Base-by-base conservation (phyloP, 1,140 invertebrate species). In the Elysia chlorotica region DNA sequence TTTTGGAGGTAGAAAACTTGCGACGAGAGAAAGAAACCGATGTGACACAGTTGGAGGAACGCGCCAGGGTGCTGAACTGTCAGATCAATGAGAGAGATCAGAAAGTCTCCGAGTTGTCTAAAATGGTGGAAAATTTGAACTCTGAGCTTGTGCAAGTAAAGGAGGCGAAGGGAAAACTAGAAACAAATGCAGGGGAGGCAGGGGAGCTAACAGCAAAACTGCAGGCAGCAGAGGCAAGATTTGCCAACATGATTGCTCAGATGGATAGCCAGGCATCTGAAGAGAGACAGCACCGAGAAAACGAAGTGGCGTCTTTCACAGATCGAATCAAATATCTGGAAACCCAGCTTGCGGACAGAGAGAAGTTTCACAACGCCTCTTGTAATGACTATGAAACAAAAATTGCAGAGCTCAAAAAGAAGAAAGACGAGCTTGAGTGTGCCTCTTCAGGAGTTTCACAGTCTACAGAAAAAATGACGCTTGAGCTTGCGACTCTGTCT, bases 221-320 rank as follows among this genome's bases (percentile, higher is more conserved):
- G 19, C 28, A 37, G 17, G 67, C 57, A 37, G 35, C 56, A 37
- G 56, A 59, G 38, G 1, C 23, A 23, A 57, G 19, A 23, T 30
- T 59, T 1, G n/a, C 21, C 36, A 31, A 35, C 14, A 59, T 37
- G 14, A 70, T 70, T 36, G 2, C 54, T 2, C 33, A 37, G 3
- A n/a, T 70, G n/a, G 23, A 70, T 31, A 23, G n/a, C 10, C 57
- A 63, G 23, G n/a, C 21, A 28, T 36, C 61, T n/a, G 38, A 71
- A 41, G 31, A 33, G n/a, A 63, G 41, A 71, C 4, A 35, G 21
- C 23, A 2, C 2, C 17, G 38, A 2, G 56, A 71, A 17, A 36
- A 68, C 35, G 65, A 66, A 25, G 23, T 23, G 2, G 33, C 10
- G n/a, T 38, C 37, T 14, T 66, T 25, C 33, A 23, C 48, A 48